A percentile compares a stretch with the other conserved stretches of the same genome.
These are phyloP conservation scores for Augochlora pura DNA, from an alignment of 1,140 invertebrate species.

Conservation along the genomic window DNA sequence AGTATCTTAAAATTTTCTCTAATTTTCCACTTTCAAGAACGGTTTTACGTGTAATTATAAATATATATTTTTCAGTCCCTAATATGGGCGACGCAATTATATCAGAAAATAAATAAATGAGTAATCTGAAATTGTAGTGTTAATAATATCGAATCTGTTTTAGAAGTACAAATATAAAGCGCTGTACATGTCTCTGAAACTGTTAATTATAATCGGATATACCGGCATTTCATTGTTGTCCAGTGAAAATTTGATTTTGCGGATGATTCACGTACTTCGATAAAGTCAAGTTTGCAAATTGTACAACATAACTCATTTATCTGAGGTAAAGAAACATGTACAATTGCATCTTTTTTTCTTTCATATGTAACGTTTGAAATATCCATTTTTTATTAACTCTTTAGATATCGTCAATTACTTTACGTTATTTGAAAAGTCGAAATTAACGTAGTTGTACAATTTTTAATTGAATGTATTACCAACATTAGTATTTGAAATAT, in stretches of 20 bases:
- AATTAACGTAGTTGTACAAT: background rate
- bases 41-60: slow-evolving; percentile 53
- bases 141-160: background rate
- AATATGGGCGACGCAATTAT: slow-evolving; percentile 63
- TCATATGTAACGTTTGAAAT: background rate
- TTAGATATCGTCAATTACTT: background rate
- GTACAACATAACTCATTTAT: slow-evolving; percentile 50
- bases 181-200: background rate
- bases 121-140: slow-evolving; percentile 53
- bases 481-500: background rate
- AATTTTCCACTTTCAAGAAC: slow-evolving; percentile 53
- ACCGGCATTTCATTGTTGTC: slow-evolving; percentile 68
- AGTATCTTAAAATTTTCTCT: slow-evolving; percentile 13
- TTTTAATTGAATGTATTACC: background rate
- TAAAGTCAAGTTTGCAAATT: slow-evolving; percentile 52
- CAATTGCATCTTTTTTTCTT: background rate
- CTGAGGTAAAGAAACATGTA: slow-evolving; percentile 45
- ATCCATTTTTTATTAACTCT: background rate
- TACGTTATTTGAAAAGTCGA: background rate
- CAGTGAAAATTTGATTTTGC: slow-evolving; percentile 56
- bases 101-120: slow-evolving; percentile 57
- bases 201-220: background rate
- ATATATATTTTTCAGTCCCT: slow-evolving; percentile 46
- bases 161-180: background rate
- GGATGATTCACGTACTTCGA: slow-evolving; percentile 42